These are phyloP conservation scores for Montipora efflorescens DNA, from an alignment of 64 coral and sea anemone genomes.

Conservation along the genomic window DNA sequence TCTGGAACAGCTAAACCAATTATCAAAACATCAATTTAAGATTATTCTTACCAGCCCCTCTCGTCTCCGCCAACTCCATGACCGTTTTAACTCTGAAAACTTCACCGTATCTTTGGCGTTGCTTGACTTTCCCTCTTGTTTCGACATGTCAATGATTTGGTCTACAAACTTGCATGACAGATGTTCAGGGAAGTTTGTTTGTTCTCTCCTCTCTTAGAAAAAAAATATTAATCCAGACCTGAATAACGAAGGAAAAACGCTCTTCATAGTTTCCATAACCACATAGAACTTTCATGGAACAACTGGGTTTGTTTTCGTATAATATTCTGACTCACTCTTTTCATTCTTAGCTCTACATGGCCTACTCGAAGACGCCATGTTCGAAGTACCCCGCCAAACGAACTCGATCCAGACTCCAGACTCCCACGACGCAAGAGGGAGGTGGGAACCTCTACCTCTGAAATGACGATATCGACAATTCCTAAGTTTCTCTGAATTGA, in stretches of 20 bases:
- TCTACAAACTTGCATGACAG: background rate
- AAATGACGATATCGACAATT: no score
- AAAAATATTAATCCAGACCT: background rate
- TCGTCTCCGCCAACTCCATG: slow-evolving; percentile 81
- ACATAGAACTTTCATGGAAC: background rate
- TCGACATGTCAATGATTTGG: background rate
- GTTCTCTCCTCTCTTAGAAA: no score
- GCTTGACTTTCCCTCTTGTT: background rate
- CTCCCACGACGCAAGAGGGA: no score
- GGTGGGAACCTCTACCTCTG: no score
- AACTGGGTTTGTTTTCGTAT: background rate
- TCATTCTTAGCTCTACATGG: background rate
- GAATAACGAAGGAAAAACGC: background rate
- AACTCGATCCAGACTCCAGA: background rate
- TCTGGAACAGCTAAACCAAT: no score
- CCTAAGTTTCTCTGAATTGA: no score
- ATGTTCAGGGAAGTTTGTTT: background rate
- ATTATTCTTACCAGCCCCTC: slow-evolving; percentile 61
- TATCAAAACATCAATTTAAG: no score
- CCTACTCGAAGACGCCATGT: background rate
- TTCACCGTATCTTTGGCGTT: slow-evolving; percentile 20
- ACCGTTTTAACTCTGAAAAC: slow-evolving; percentile 41
- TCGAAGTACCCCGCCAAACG: slow-evolving; percentile 49
- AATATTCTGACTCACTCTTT: background rate
- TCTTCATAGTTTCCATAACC: background rate